These are phyloP conservation scores for Rhinoraja longicauda DNA, from an alignment of 2,797 vertebrate genomes.

Conservation along the genomic window DNA sequence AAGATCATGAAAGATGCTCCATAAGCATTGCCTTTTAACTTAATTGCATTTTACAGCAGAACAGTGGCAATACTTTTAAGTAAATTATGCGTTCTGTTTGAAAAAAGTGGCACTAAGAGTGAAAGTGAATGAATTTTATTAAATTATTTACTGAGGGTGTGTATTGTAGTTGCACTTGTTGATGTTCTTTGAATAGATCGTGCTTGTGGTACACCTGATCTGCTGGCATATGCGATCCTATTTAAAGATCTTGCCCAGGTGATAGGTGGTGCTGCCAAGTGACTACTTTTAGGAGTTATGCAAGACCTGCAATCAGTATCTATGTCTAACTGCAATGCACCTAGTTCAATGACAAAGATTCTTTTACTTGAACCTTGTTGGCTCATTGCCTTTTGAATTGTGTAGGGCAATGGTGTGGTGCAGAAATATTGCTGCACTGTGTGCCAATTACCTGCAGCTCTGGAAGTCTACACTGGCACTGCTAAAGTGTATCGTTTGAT, in stretches of 20 bases:
- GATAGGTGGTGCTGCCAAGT: background rate
- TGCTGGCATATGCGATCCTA: background rate
- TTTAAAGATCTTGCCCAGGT: slow-evolving; percentile 23
- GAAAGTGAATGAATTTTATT: slow-evolving; percentile 23
- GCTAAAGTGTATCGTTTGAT: background rate
- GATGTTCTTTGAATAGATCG: background rate
- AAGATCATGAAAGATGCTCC: too few species aligned
- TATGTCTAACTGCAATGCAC: background rate
- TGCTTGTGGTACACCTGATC: slow-evolving; percentile 3
- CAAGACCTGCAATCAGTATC: background rate
- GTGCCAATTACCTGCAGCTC: background rate
- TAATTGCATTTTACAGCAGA: background rate
- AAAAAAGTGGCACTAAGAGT: background rate
- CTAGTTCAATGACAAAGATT: background rate
- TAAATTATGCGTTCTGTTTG: background rate
- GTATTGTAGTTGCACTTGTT: slow-evolving; percentile 23
- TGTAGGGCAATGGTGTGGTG: background rate
- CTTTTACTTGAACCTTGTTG: background rate
- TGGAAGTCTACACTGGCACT: background rate
- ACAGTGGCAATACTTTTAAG: background rate
- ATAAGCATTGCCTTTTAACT: background rate
- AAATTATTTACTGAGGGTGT: background rate
- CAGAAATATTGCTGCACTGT: background rate
- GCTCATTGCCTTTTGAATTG: background rate
- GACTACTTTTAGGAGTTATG: background rate